A percentile compares a stretch with the other conserved stretches of the same genome.
Conservation (phyloP, 2,888 invertebrate species). For the Nephrotoma appendiculata region DNA sequence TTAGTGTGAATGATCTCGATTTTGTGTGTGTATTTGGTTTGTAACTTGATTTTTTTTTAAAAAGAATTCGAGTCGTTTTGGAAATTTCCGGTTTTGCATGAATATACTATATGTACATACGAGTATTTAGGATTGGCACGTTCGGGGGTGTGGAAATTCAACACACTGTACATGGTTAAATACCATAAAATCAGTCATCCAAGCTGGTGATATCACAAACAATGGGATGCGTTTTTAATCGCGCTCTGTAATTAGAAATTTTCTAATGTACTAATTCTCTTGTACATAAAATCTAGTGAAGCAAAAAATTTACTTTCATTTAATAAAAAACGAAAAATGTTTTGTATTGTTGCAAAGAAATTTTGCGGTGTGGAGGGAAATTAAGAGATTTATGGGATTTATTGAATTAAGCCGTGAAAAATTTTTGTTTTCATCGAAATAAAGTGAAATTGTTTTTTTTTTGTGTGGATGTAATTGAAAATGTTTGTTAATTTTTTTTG, state of each 20-base stretch:
- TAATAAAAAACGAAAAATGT: not conserved
- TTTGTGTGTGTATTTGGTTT: not conserved
- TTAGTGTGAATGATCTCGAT: not conserved
- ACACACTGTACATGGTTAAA: not conserved
- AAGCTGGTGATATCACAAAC: not conserved
- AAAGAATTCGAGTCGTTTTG: not conserved
- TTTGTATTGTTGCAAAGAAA: not conserved
- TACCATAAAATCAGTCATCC: not conserved
- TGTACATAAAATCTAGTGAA: not conserved
- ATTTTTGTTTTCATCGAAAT: not conserved
- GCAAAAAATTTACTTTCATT: not conserved
- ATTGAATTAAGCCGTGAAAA: not conserved
- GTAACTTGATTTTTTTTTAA: not conserved
- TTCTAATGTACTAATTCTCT: not conserved
- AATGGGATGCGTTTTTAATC: not conserved
- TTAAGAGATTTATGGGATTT: not conserved
- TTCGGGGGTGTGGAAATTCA: not conserved
- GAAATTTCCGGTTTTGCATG: not conserved
- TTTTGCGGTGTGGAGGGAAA: not conserved
- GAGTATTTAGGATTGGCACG: not conserved
- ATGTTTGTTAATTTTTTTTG: not conserved
- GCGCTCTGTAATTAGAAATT: not conserved
- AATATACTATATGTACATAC: not conserved
- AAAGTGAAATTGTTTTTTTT: not conserved
- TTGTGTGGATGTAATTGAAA: not conserved